Base-by-base conservation (phyloP, 2,888 invertebrate species). In the Ditylenchus weischeri region DNA sequence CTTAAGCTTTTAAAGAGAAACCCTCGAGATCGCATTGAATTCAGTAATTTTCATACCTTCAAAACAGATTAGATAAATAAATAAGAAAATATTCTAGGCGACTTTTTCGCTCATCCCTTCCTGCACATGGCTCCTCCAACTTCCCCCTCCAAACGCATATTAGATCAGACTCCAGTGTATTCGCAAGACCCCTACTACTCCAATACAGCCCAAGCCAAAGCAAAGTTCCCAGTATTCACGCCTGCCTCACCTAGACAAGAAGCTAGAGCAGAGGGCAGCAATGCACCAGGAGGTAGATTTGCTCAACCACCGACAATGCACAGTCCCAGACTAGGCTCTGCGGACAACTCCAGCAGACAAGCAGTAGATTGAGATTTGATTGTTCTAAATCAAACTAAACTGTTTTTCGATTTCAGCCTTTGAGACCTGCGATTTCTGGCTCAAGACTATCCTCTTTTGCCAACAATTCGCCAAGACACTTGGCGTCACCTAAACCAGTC, bases 71-170 rank as follows among this genome's bases (percentile, higher is more conserved):
- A 29, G 29, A 29, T 29, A 29, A 29, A 29, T 29, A 35, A 29
- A 38, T 7, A 36, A 1, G 19, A 5, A 29, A 43, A 8, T 8
- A 29, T 83, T 84, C 51, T 83, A 86, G 86, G 93, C 82, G 89
- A 89, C 72, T 96, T 98, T 87, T 96, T 96, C 87, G 89, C 88
- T 84, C 96, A 98, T 86, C 88, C 90, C 60, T 98, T 96, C 86
- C 81, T 87, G 47, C 43, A 62, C 43, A 62, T 62, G 62, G 43
- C 38, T 18, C 47, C 19, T 10, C 61, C 57, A 48, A 70, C 72
- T 8, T 75, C 75, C 6, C 76, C 79, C 0, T 75, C 79, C 50
- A 77, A 76, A 59, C 57, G 76, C 50, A 76, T 77, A 35, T 70
- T 79, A 38, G 79, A 79, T 23, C 69, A 69, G 36, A 35, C 59